Evolutionary conservation across 1,140 invertebrate genomes (phyloP).

Genomic region (Solenopsis invicta): DNA sequence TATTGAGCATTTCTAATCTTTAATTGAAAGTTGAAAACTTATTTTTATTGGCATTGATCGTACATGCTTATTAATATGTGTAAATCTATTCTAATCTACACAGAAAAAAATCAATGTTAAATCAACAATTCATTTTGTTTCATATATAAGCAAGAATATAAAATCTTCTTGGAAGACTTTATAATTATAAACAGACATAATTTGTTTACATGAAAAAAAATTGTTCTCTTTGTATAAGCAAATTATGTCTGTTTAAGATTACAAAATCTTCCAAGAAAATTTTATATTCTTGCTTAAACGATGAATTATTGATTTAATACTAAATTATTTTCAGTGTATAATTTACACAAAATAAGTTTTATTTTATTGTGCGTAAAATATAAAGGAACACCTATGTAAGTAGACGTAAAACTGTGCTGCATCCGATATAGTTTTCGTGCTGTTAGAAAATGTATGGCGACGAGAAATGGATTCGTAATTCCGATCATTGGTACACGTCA

Average conservation of each 20-base stretch:
- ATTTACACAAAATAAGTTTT: background rate
- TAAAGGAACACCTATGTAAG: background rate
- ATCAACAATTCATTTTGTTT: too few relatives aligned
- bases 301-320: too few relatives aligned
- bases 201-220: too few relatives aligned
- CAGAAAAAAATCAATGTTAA: too few relatives aligned
- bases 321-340: too few relatives aligned
- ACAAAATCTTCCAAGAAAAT: too few relatives aligned
- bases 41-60: background rate
- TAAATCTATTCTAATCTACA: background rate
- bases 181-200: too few relatives aligned
- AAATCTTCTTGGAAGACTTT: too few relatives aligned
- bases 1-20: background rate
- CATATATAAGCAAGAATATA: too few relatives aligned
- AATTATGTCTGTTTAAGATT: too few relatives aligned
- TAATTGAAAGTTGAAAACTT: background rate
- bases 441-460: background rate
- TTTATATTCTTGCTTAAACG: too few relatives aligned
- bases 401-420: background rate
- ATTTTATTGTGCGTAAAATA: background rate
- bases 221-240: too few relatives aligned
- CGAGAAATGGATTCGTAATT: conserved; percentile 12
- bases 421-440: background rate
- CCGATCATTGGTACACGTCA: conserved; percentile 29
- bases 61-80: background rate